Evolutionary conservation across 2,888 invertebrate species (phyloP), one percentile per base, ranked within the genome.

Genomic region (Lasioglossum calceatum): DNA sequence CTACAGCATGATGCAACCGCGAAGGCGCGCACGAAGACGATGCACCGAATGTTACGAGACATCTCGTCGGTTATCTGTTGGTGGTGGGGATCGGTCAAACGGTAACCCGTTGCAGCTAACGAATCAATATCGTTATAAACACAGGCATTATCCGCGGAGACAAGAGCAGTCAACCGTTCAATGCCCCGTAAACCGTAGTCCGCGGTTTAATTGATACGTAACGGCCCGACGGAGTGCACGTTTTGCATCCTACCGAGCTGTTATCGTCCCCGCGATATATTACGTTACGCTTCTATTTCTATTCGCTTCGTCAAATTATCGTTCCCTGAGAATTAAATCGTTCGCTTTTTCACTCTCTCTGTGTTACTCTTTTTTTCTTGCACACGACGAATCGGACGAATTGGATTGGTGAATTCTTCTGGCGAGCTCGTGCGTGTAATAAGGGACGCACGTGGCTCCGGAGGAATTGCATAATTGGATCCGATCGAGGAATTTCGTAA

Each of bases 151-250:
- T 90, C 70, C 86, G 76, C 77, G 77, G 84, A 86, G 90, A 90
- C 90, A 90, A 87, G 90, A 88, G 82, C 91, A 90, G 84, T 87
- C 82, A 86, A 90, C 86, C 91, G 90, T 91, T 81, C 86, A 86
- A 77, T 85, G 90, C 88, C 80, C 84, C 67, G 82, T 47, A 76
- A 87, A 78, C 58, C 50, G 77, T 86, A 76, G 76, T 39, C 73
- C 82, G 77, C 70, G 74, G 70, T 82, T 91, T 90, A 91, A 91
- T 90, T 91, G 88, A 90, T 91, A 88, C 84, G 84, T 84, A 84
- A 79, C 77, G 64, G 71, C 47, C 74, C 71, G 73, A 36, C 67
- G 36, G 19, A 67, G 23, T 67, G 64, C 67, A 64, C 80, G 79
- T 82, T 77, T 84, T 42, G 81, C 74, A 81, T 79, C 80, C 64